Percentiles rank a stretch among this genome's conserved stretches.
Evolutionary conservation across 53 echinoderm and acorn worm species (phyloP).

Genomic region (Patiria pectinifera): DNA sequence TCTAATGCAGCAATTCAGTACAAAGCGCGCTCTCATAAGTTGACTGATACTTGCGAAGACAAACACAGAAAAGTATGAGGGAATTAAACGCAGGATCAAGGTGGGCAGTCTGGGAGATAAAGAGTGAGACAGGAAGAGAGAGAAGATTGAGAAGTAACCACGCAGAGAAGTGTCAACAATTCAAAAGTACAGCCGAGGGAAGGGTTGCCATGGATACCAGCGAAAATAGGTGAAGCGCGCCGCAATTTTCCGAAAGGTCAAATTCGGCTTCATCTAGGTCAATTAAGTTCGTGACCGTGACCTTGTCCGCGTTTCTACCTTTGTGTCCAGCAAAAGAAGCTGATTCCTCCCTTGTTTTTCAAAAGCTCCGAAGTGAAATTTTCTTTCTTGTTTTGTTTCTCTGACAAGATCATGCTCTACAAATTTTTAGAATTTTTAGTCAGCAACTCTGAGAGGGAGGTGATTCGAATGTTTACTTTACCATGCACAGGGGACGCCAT

Average conservation of each 20-base stretch:
- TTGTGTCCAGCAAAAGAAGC: not conserved
- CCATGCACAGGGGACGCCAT: too few relatives aligned
- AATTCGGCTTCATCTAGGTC: constrained; percentile 36
- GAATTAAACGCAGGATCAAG: not conserved
- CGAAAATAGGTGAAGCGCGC: constrained; percentile 59
- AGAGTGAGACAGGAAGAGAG: constrained; percentile 5
- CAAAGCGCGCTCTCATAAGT: too few relatives aligned
- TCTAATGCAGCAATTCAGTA: too few relatives aligned
- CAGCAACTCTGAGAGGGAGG: too few relatives aligned
- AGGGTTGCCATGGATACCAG: constrained; percentile 47
- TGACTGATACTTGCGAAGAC: too few relatives aligned
- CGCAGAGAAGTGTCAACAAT: constrained; percentile 55
- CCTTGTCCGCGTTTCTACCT: not conserved
- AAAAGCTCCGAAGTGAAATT: too few relatives aligned
- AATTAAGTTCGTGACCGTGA: constrained; percentile 38
- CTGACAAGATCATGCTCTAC: too few relatives aligned
- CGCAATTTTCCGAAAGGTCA: constrained; percentile 50
- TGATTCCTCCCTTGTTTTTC: not conserved
- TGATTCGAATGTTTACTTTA: too few relatives aligned
- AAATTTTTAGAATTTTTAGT: too few relatives aligned
- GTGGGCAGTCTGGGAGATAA: not conserved
- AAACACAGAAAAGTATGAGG: not conserved
- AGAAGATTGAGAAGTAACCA: not conserved
- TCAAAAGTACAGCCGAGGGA: constrained; percentile 51
- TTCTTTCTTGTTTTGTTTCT: too few relatives aligned